phyloP scores from a whole-genome alignment of 1,140 invertebrate genomes.

The Meloidogyne exigua region DNA sequence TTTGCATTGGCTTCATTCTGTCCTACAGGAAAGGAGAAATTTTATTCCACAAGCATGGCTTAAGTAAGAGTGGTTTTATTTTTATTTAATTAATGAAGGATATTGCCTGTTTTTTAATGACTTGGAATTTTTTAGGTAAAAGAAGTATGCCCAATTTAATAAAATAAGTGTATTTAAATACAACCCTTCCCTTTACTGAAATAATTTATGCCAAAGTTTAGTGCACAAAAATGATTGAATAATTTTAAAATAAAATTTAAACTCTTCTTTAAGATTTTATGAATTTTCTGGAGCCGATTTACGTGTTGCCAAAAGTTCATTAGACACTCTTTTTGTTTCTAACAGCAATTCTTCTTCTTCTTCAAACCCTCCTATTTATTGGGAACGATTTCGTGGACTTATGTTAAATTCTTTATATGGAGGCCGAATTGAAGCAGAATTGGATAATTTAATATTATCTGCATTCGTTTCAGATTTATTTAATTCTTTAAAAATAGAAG shows the following conservation, averaged over 20 bases:
- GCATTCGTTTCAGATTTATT: conserved; percentile 68
- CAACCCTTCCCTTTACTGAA: too few relatives aligned
- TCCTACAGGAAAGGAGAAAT: conserved; percentile 81
- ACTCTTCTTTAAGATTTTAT: conserved; percentile 72
- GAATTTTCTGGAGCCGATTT: conserved; percentile 84
- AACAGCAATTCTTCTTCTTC: conserved; percentile 8
- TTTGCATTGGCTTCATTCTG: conserved; percentile 79
- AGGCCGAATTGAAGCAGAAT: conserved; percentile 78
- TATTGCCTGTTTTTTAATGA: too few relatives aligned
- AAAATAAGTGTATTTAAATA: too few relatives aligned
- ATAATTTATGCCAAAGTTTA: too few relatives aligned
- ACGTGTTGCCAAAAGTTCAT: conserved; percentile 69
- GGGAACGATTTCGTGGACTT: conserved; percentile 78
- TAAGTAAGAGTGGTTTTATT: neutral
- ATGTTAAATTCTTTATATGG: conserved; percentile 82
- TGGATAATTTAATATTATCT: conserved; percentile 75
- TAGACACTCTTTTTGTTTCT: conserved; percentile 56
- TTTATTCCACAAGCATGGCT: conserved; percentile 74
- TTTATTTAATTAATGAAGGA: neutral
- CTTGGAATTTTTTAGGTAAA: too few relatives aligned
- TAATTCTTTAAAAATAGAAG: conserved; percentile 22
- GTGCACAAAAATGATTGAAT: neutral
- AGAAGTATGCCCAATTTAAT: too few relatives aligned
- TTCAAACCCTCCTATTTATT: conserved; percentile 67
- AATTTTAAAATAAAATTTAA: too few relatives aligned